A percentile compares a stretch with the other conserved stretches of the same genome.
Evolutionary conservation across 2,113 vertebrate species (phyloP).

Genomic region (Paraplagusia blochii): DNA sequence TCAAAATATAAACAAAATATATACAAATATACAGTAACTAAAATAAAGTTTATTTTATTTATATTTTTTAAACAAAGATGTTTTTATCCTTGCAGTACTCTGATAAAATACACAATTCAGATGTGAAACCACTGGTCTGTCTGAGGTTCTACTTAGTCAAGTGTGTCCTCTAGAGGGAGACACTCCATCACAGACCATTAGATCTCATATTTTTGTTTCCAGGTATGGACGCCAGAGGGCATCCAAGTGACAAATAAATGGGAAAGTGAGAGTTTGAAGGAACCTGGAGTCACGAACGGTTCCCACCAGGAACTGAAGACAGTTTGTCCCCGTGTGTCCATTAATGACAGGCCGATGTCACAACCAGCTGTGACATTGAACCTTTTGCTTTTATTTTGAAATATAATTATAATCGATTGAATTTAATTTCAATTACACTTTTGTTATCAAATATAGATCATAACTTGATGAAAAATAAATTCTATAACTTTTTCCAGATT

Average conservation of each 20-base stretch:
- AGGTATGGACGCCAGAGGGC: conserved; percentile 44
- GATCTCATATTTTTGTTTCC: not conserved
- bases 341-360: conserved; percentile 3
- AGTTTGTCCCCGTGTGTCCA: conserved; percentile 23
- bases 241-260: not conserved
- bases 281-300: conserved; percentile 25
- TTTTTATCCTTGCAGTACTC: not conserved
- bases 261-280: not conserved
- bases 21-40: too few species aligned
- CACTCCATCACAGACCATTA: conserved; percentile 34
- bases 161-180: conserved; percentile 59
- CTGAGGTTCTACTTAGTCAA: not conserved
- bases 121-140: not conserved
- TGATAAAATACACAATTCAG: not conserved
- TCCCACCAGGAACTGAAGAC: conserved; percentile 18
- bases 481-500: too few species aligned
- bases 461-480: too few species aligned
- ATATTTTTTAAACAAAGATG: not conserved
- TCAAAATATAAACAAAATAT: too few species aligned
- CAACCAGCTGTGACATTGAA: too few species aligned
- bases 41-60: too few species aligned
- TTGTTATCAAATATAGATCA: too few species aligned
- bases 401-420: too few species aligned
- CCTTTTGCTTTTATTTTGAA: too few species aligned
- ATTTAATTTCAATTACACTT: too few species aligned